phyloP scores from a whole-genome alignment of 2,888 invertebrate species.

The Aethes cnicana region DNA sequence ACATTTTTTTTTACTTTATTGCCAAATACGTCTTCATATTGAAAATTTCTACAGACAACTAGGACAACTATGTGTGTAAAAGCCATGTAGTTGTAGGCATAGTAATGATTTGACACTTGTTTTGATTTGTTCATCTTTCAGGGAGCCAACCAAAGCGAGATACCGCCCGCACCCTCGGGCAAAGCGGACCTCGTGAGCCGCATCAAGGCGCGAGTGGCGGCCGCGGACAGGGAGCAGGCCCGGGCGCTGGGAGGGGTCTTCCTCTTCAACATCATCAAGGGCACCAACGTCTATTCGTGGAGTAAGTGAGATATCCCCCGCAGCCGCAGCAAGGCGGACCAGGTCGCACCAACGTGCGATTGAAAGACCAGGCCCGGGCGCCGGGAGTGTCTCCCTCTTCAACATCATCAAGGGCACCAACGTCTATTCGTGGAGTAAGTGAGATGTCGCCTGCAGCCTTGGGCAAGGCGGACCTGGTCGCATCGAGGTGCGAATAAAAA shows the following conservation, averaged over 20 bases:
- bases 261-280: slow-evolving; percentile 75
- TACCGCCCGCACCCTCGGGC: slow-evolving; percentile 30
- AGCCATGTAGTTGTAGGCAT: too few species aligned
- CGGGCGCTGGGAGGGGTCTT: slow-evolving; percentile 70
- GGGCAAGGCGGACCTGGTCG: too few species aligned
- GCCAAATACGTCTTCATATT: too few species aligned
- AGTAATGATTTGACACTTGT: not conserved
- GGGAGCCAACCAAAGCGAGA: slow-evolving; percentile 71
- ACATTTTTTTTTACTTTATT: too few species aligned
- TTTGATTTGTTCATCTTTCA: slow-evolving; percentile 40
- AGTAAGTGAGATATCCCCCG: slow-evolving; percentile 62
- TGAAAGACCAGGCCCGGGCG: slow-evolving; percentile 59
- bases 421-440: slow-evolving; percentile 78
- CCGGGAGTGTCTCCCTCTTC: slow-evolving; percentile 73
- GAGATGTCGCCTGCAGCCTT: not conserved
- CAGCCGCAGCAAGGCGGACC: too few species aligned
- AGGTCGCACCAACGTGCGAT: slow-evolving; percentile 57
- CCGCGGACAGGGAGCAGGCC: slow-evolving; percentile 62
- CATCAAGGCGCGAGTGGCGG: slow-evolving; percentile 60
- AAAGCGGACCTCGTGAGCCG: slow-evolving; percentile 60
- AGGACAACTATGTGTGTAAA: too few species aligned
- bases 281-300: slow-evolving; percentile 70
- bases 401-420: slow-evolving; percentile 70
- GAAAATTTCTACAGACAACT: too few species aligned
- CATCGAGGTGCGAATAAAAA: too few species aligned